Evolutionary conservation across 2,113 vertebrate genomes (phyloP), one percentile per base, ranked within the genome.

Genomic region (Pipra filicauda): DNA sequence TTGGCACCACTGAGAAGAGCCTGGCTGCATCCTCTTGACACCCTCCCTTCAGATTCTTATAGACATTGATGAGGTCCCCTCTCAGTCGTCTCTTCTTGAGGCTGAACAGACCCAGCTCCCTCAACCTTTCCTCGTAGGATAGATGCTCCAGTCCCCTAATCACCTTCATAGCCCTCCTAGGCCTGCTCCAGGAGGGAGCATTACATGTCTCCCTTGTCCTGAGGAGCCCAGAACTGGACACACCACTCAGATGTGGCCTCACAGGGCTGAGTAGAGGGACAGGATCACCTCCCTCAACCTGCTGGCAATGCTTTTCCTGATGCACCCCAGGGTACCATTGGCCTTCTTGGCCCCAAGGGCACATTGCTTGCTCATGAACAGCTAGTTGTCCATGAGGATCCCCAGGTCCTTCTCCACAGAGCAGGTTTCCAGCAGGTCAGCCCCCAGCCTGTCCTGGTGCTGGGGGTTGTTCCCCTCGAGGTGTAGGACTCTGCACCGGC

Each of bases 1-100:
- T 75, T 67, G 33, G 11, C 54, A 39, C 19, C 39, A n/a, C 23
- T 0, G 0, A 59, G 37, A 59, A n/a, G 46, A n/a, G 12, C 16
- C 51, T 67, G 61, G 16, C 6, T 52, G 8, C 13, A 21, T 46
- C 54, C 23, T 61, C 27, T 52, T 52, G 33, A n/a, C 46, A n/a
- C 33, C 13, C 28, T 54, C 9, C 20, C 30, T 69, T 61, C 61
- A 75, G 46, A 69, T 41, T 26, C 23, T 46, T 46, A 17, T 24
- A 5, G 59, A 5, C 6, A 10, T 10, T 41, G n/a, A n/a, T 54
- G 28, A 65, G 3, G 11, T 39, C 8, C 7, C 10, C 23, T n/a
- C 22, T 82, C 52, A 52, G 33, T 67, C 4, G 5, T 26, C 62
- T 69, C 33, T 20, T 74, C 69, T 52, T 4, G 6, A 83, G 70